phyloP scores from a whole-genome alignment of 64 coral and sea anemone species.

The Dendronephthya gigantea region DNA sequence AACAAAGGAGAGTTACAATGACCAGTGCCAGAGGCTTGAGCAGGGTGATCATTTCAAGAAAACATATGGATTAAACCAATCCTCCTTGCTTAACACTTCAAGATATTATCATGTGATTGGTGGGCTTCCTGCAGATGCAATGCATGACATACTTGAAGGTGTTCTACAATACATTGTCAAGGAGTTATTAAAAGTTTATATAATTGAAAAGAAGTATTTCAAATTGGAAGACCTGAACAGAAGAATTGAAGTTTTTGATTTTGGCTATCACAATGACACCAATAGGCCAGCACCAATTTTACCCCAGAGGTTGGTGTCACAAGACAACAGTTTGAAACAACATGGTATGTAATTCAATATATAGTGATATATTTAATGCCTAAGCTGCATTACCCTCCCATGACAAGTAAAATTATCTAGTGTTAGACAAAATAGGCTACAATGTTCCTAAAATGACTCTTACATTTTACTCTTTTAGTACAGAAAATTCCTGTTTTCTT shows the following conservation, averaged over 20 bases:
- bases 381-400: no score
- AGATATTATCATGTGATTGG: constrained; percentile 18
- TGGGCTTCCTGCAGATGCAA: constrained; percentile 2
- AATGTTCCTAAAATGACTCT: no score
- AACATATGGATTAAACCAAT: background rate
- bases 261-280: background rate
- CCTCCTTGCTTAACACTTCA: constrained; percentile 1
- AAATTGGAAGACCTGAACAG: background rate
- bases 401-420: no score
- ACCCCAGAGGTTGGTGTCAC: background rate
- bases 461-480: no score
- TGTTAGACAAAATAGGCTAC: no score
- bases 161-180: background rate
- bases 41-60: constrained; percentile 5
- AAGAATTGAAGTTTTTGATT: background rate
- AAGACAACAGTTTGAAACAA: no score
- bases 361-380: no score
- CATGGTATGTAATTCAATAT: no score
- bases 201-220: background rate
- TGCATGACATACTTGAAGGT: no score
- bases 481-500: no score
- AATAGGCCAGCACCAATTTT: background rate
- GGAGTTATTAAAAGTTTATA: background rate
- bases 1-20: constrained; percentile 1
- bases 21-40: background rate